Percentiles rank a stretch among this genome's conserved stretches.
phyloP scores from a whole-genome alignment of 2,888 invertebrate species.

The Callosobruchus maculatus region DNA sequence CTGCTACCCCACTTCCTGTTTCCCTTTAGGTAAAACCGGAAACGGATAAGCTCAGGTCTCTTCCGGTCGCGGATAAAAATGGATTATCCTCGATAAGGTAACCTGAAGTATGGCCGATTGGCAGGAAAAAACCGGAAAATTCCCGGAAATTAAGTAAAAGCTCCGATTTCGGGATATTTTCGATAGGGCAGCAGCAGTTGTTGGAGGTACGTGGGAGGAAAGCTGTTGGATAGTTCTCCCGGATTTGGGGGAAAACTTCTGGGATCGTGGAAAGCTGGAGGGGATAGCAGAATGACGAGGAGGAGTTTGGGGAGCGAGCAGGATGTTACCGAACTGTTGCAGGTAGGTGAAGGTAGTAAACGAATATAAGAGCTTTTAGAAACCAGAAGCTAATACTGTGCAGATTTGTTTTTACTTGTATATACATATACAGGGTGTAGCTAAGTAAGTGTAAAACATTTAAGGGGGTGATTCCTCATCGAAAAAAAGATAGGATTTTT shows the following conservation, averaged over 20 bases:
- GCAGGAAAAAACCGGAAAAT: slow-evolving; percentile 7
- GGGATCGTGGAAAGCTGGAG: slow-evolving; percentile 21
- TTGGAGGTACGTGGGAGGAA: slow-evolving; percentile 3
- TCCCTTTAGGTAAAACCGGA: slow-evolving; percentile 38
- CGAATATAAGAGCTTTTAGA: no score
- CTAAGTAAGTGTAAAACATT: no score
- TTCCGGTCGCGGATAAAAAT: neutral
- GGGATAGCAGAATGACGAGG: slow-evolving; percentile 14
- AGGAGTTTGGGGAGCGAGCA: neutral
- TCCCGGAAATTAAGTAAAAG: slow-evolving; percentile 37
- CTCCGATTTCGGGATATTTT: slow-evolving; percentile 36
- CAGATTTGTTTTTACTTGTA: no score
- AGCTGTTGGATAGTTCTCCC: slow-evolving; percentile 5
- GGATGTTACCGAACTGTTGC: no score
- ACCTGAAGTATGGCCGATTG: slow-evolving; percentile 2
- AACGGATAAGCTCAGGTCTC: neutral
- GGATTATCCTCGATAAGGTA: neutral
- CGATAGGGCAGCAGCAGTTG: slow-evolving; percentile 27
- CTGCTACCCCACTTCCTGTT: slow-evolving; percentile 43
- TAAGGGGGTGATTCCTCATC: no score
- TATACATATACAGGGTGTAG: no score
- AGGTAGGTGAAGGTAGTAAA: no score
- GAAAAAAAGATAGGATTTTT: no score
- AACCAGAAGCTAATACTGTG: no score
- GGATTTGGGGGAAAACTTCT: slow-evolving; percentile 20